Percentiles rank a stretch among this genome's conserved stretches.
These are phyloP conservation scores for Montipora capitata DNA, from an alignment of 92 coral and sea anemone genomes.

Conservation along the genomic window DNA sequence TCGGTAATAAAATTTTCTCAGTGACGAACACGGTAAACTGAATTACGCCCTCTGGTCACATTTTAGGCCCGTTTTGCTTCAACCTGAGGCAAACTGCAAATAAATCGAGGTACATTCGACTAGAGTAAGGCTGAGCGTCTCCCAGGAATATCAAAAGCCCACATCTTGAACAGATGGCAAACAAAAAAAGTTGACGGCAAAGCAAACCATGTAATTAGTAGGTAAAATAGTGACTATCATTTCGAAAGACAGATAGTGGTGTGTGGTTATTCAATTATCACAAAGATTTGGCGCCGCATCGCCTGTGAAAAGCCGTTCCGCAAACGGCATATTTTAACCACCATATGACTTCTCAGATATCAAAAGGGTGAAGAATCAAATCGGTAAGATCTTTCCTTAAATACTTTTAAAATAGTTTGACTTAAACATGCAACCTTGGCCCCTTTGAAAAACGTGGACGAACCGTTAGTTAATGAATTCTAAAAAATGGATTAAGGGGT, in stretches of 20 bases:
- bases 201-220: conserved; percentile 18
- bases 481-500: too few relatives aligned
- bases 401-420: too few relatives aligned
- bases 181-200: not conserved
- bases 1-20: too few relatives aligned
- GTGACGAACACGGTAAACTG: too few relatives aligned
- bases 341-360: too few relatives aligned
- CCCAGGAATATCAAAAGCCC: not conserved
- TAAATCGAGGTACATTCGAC: too few relatives aligned
- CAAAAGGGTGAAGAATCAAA: too few relatives aligned
- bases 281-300: not conserved
- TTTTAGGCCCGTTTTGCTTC: not conserved
- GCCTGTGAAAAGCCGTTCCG: not conserved
- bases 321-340: not conserved
- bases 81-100: not conserved
- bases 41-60: too few relatives aligned
- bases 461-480: too few relatives aligned
- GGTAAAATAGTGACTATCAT: not conserved
- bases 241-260: not conserved
- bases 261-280: conserved; percentile 13
- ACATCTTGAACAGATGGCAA: conserved; percentile 19
- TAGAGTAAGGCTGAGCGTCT: not conserved
- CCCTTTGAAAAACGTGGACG: too few relatives aligned
- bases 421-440: too few relatives aligned
- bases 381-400: too few relatives aligned